A percentile compares a stretch with the other conserved stretches of the same genome.
phyloP scores from a whole-genome alignment of 1,140 invertebrate species.

The Drosophila bipectinata region DNA sequence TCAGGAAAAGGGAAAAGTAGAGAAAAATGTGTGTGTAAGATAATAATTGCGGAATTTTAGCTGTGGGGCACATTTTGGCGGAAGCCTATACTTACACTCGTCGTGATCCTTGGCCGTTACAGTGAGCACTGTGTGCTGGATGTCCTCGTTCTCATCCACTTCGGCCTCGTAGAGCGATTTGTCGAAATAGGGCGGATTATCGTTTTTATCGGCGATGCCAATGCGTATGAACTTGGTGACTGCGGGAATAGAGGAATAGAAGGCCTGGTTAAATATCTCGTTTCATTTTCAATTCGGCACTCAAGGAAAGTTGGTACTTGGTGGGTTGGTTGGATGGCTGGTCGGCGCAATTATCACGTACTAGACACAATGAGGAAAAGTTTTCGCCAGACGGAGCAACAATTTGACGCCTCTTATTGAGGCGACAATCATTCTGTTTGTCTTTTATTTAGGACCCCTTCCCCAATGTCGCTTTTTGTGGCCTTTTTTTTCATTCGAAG shows the following conservation, averaged over 20 bases:
- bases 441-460: slow-evolving; percentile 23
- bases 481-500: slow-evolving; percentile 1
- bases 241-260: slow-evolving; percentile 66
- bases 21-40: slow-evolving; percentile 41
- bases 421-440: slow-evolving; percentile 59
- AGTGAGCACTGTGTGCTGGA: slow-evolving; percentile 97
- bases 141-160: slow-evolving; percentile 98
- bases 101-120: slow-evolving; percentile 99
- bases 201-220: slow-evolving; percentile 97
- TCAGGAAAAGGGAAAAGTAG: slow-evolving; percentile 19
- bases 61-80: slow-evolving; percentile 14
- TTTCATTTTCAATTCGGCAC: slow-evolving; percentile 35
- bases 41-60: slow-evolving; percentile 47
- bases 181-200: slow-evolving; percentile 98
- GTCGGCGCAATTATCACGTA: slow-evolving; percentile 45
- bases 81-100: slow-evolving; percentile 93
- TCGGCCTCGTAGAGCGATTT: slow-evolving; percentile 97
- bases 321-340: slow-evolving; percentile 23
- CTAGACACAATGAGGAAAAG: slow-evolving; percentile 52
- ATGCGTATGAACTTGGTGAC: slow-evolving; percentile 96
- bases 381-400: slow-evolving; percentile 56
- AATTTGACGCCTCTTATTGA: slow-evolving; percentile 64
- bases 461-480: slow-evolving; percentile 7
- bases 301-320: slow-evolving; percentile 27
- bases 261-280: slow-evolving; percentile 49